Conservation (phyloP, 2,113 vertebrate species). For the Lagopus muta region DNA sequence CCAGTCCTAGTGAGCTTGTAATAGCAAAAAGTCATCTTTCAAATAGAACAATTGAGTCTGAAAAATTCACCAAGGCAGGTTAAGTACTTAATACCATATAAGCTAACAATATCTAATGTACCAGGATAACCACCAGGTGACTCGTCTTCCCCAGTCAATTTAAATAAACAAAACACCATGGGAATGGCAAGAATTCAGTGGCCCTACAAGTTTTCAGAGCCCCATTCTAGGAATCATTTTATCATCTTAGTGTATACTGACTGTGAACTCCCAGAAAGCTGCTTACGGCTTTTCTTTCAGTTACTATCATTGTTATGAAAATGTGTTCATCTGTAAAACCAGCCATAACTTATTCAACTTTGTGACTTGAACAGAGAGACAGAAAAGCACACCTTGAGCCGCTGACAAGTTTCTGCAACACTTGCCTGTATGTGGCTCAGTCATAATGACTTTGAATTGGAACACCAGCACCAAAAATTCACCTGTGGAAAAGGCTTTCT, state of each 20-base stretch:
- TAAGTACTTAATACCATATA: constrained; percentile 9
- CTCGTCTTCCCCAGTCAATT: constrained; percentile 2
- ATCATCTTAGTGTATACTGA: not conserved
- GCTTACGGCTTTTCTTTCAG: not conserved
- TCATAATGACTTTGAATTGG: not conserved
- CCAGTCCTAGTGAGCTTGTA: not conserved
- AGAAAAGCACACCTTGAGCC: not conserved
- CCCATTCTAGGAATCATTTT: not conserved
- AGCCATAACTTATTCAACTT: not conserved
- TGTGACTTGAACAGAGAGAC: not conserved
- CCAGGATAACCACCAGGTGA: not conserved
- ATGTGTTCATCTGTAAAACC: not conserved
- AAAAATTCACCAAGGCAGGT: not conserved
- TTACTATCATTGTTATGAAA: not conserved
- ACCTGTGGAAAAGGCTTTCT: not conserved
- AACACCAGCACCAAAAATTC: not conserved
- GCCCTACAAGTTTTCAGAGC: not conserved
- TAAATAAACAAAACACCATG: not conserved
- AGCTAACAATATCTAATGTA: not conserved
- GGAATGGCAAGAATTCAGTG: not conserved
- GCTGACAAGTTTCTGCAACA: not conserved
- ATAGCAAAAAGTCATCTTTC: not conserved
- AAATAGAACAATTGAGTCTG: not conserved
- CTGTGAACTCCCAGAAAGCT: not conserved
- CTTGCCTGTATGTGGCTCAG: not conserved